Conservation (phyloP, 2,797 vertebrate genomes). For the Xiphophorus birchmanni region DNA sequence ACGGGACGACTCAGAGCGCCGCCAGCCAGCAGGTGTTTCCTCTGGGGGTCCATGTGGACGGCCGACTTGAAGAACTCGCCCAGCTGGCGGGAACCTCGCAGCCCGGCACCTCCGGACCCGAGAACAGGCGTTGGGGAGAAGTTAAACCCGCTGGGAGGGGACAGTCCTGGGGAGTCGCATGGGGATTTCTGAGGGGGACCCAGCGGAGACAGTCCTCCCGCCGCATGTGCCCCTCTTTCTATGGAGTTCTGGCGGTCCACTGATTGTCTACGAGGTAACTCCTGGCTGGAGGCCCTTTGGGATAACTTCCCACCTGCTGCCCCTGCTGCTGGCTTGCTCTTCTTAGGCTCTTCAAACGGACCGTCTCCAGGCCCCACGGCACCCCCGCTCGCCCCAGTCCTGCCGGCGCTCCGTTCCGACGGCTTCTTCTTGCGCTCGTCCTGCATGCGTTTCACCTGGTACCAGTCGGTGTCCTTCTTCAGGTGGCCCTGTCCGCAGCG, state of each 20-base stretch:
- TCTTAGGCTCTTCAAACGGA: constrained; percentile 88
- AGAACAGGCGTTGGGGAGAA: constrained; percentile 80
- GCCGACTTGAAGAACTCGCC: constrained; percentile 96
- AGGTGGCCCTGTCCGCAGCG: constrained; percentile 97
- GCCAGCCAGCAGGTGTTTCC: constrained; percentile 86
- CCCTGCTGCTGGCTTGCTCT: constrained; percentile 77
- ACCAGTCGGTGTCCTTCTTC: constrained; percentile 99
- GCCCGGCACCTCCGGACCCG: constrained; percentile 67
- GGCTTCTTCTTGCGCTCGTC: constrained; percentile 95
- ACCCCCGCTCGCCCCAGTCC: constrained; percentile 66
- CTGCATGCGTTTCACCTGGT: constrained; percentile 94
- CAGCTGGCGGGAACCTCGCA: constrained; percentile 90
- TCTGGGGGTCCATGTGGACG: constrained; percentile 91
- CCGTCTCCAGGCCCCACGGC: constrained; percentile 66
- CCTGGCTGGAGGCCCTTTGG: constrained; percentile 87
- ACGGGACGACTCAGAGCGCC: constrained; percentile 70
- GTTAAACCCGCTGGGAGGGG: constrained; percentile 90
- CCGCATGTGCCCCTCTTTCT: constrained; percentile 79
- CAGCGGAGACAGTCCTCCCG: constrained; percentile 64
- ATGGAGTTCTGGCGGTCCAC: constrained; percentile 93
- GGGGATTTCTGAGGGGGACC: constrained; percentile 84
- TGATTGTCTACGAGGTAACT: constrained; percentile 90
- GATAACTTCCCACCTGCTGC: constrained; percentile 76
- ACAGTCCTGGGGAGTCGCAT: constrained; percentile 91
- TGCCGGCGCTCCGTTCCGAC: constrained; percentile 84